These are phyloP conservation scores for Apocrypta bakeri DNA, from an alignment of 1,140 invertebrate genomes.

Conservation along the genomic window DNA sequence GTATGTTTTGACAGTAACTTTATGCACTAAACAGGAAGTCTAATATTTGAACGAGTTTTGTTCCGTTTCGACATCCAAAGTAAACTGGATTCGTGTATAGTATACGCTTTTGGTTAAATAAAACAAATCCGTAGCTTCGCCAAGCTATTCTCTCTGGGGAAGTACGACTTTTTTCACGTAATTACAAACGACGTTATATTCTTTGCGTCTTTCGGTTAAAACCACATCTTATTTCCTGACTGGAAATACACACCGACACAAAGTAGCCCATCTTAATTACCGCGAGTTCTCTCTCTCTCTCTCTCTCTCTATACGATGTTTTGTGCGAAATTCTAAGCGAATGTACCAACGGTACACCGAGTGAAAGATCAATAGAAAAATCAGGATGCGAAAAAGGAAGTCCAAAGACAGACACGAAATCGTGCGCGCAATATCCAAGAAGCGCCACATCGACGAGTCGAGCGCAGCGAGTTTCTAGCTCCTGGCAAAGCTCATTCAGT, in stretches of 20 bases:
- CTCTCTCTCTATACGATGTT: not conserved
- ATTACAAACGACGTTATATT: too few relatives aligned
- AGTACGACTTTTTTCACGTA: too few relatives aligned
- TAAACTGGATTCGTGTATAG: too few relatives aligned
- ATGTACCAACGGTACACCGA: constrained; percentile 36
- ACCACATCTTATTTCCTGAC: too few relatives aligned
- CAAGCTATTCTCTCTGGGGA: too few relatives aligned
- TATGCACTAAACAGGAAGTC: not conserved
- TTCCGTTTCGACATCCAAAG: too few relatives aligned
- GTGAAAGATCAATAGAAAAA: constrained; percentile 48
- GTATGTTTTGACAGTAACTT: too few relatives aligned
- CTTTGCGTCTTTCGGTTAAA: too few relatives aligned
- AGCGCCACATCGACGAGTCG: constrained; percentile 53
- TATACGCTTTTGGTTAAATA: too few relatives aligned
- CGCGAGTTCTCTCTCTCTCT: not conserved
- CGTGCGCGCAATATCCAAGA: constrained; percentile 64
- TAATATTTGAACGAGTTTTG: not conserved
- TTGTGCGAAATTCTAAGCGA: not conserved
- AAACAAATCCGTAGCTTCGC: too few relatives aligned
- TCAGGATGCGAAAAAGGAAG: constrained; percentile 53
- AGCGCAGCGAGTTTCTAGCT: constrained; percentile 17
- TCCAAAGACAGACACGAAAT: constrained; percentile 58
- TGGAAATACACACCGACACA: too few relatives aligned
- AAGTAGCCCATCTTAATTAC: not conserved
- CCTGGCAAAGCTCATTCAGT: not conserved